Evolutionary conservation across 2,888 invertebrate genomes (phyloP), one percentile per base, ranked within the genome.

Genomic region (Lithosia quadra): DNA sequence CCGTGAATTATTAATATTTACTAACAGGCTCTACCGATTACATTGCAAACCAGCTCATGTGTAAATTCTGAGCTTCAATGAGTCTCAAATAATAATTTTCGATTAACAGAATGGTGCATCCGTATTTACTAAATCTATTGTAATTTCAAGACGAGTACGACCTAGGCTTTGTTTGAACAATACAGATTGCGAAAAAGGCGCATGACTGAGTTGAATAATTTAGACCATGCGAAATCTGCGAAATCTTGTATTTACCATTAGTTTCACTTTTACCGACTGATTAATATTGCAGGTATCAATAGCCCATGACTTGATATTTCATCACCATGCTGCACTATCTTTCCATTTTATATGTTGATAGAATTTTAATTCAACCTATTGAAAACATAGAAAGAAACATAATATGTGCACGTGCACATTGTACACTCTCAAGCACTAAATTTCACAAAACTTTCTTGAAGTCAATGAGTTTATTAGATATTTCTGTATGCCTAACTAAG

Each of bases 211-310:
- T 73, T 62, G 56, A 79, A 21, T 36, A 59, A 43, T 11, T 43
- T n/a, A 43, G 43, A 43, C 43, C 43, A 43, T 43, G 43, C 43
- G 13, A 33, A 33, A 33, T 33, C 74, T 65, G 63, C 65, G 61
- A 36, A 62, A 72, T 70, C 71, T 69, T 76, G 77, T 76, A 77
- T 80, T 73, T 76, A 73, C 65, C 71, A 67, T 55, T 24, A 77
- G 68, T 82, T 82, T 83, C 83, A 85, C 83, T 84, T 82, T 85
- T 83, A 78, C 74, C 39, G 39, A 63, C 62, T 76, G 53, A 71
- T 80, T 65, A 70, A 70, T 74, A 74, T 72, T 70, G 22, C 67
- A 28, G 24, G 21, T 69, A 68, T 60, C 68, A 71, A 72, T 70
- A 70, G 66, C 70, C 73, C 59, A 69, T 74, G 59, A 71, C 71